phyloP scores from a whole-genome alignment of 2,113 vertebrate species.

The Calypte anna region DNA sequence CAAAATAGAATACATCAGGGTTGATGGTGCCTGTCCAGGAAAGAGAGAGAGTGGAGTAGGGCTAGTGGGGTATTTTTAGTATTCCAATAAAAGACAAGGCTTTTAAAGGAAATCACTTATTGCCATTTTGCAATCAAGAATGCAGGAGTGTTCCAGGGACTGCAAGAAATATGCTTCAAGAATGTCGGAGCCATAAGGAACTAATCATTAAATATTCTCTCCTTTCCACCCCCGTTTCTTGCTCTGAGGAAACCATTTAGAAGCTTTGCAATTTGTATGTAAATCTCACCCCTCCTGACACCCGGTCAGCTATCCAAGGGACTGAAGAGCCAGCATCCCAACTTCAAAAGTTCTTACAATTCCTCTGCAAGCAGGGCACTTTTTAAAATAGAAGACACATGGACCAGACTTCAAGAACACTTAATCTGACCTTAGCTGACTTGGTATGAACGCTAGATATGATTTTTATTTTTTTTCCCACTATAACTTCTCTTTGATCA shows the following conservation, averaged over 20 bases:
- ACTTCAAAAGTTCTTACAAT: not conserved
- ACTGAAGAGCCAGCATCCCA: slow-evolving; percentile 32
- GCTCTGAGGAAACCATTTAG: slow-evolving; percentile 49
- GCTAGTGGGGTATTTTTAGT: slow-evolving; percentile 64
- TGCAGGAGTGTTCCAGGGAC: slow-evolving; percentile 71
- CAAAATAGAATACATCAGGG: slow-evolving; percentile 59
- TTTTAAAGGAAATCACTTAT: slow-evolving; percentile 71
- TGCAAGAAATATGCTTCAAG: slow-evolving; percentile 68
- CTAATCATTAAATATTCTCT: slow-evolving; percentile 62
- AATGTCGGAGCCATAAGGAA: slow-evolving; percentile 64
- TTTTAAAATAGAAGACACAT: slow-evolving; percentile 42
- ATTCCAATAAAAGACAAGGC: slow-evolving; percentile 62
- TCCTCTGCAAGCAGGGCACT: slow-evolving; percentile 27
- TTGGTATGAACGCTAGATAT: not conserved
- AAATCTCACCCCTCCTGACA: slow-evolving; percentile 46
- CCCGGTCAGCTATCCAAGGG: not conserved
- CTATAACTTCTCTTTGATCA: not conserved
- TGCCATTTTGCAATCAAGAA: slow-evolving; percentile 72
- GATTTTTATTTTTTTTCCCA: not conserved
- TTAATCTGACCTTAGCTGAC: slow-evolving; percentile 29
- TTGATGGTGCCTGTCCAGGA: slow-evolving; percentile 67
- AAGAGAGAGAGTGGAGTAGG: slow-evolving; percentile 37
- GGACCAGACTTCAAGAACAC: slow-evolving; percentile 26
- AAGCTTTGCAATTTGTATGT: slow-evolving; percentile 56
- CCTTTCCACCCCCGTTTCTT: slow-evolving; percentile 49